Base-by-base conservation (phyloP, 2,113 vertebrate genomes). In the Seriola aureovittata region DNA sequence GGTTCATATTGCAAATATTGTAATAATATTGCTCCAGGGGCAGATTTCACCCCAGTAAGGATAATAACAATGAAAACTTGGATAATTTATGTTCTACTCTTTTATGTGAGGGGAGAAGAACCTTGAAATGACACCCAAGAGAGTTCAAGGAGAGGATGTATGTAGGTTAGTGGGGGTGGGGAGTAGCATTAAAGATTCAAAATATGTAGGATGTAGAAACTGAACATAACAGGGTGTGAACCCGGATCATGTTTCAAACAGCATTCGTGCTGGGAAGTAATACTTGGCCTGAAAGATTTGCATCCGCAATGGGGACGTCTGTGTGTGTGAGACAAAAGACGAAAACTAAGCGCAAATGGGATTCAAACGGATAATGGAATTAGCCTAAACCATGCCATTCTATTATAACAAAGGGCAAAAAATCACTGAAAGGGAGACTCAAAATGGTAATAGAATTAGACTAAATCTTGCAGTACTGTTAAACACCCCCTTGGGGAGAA, bases 111-210 rank as follows among this genome's bases (percentile, higher is more conserved):
- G 17, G 78, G 38, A 14, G 64, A 76, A 40, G 10, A 91, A 89
- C 89, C 81, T 91, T 91, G 80, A 81, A 75, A 57, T 85, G 77
- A 81, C 78, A 85, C 93, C 90, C 88, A 62, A 75, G 89, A 85
- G 89, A 89, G 84, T 90, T 90, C 80, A 91, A 88, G 87, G 88
- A 74, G 80, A 87, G 66, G 64, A 72, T 46, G 55, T 84, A 92
- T 92, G 82, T 90, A 89, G 91, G 89, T 84, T 85, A 83, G 79
- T 66, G 23, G 78, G 80, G 80, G 48, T 29, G 64, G 69, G 64
- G 74, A 40, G 29, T n/a, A 19, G 76, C 14, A 67, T 87, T 84
- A 85, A 83, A 78, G 40, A 57, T 80, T 86, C 62, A 82, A 70
- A 84, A 63, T 86, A 79, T 89, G 21, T 87, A 80, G 60, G 63